A percentile compares a stretch with the other conserved stretches of the same genome.
Evolutionary conservation across 1,140 invertebrate species (phyloP).

Genomic region (Lethrus apterus): DNA sequence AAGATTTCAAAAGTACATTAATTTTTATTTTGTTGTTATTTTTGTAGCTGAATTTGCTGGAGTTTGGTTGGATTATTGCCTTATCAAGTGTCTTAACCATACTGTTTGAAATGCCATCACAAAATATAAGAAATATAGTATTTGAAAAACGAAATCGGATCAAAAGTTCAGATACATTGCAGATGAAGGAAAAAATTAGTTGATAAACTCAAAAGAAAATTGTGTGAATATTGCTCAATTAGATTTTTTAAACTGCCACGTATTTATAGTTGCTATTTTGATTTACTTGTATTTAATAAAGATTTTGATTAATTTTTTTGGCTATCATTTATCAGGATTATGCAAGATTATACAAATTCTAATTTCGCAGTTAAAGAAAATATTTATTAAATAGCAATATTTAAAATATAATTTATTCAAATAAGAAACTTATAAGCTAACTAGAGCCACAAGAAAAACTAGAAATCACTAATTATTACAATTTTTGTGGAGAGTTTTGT

Average conservation of each 20-base stretch:
- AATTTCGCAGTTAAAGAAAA: constrained; percentile 11
- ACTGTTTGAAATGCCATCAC: constrained; percentile 35
- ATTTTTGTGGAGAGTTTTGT: too few species aligned
- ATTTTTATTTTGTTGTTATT: constrained; percentile 24
- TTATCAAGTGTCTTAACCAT: constrained; percentile 30
- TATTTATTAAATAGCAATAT: constrained; percentile 11
- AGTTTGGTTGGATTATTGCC: constrained; percentile 26
- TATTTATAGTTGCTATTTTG: too few species aligned
- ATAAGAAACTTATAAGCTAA: constrained; percentile 8
- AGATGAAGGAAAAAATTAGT: too few species aligned
- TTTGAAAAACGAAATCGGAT: constrained; percentile 15
- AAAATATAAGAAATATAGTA: constrained; percentile 31
- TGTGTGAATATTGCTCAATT: too few species aligned
- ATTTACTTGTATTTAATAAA: too few species aligned
- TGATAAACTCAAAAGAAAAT: too few species aligned
- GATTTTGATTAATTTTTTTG: too few species aligned
- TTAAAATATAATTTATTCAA: constrained; percentile 11
- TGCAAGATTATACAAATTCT: too few species aligned
- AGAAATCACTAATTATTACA: too few species aligned
- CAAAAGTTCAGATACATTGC: too few species aligned
- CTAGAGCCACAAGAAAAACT: constrained; percentile 2
- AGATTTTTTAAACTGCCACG: too few species aligned
- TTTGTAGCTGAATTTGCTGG: constrained; percentile 32
- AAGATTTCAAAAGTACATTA: constrained; percentile 8
- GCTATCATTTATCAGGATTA: too few species aligned